phyloP scores from a whole-genome alignment of 2,113 vertebrate genomes.

The Phylloscopus trochiloides region DNA sequence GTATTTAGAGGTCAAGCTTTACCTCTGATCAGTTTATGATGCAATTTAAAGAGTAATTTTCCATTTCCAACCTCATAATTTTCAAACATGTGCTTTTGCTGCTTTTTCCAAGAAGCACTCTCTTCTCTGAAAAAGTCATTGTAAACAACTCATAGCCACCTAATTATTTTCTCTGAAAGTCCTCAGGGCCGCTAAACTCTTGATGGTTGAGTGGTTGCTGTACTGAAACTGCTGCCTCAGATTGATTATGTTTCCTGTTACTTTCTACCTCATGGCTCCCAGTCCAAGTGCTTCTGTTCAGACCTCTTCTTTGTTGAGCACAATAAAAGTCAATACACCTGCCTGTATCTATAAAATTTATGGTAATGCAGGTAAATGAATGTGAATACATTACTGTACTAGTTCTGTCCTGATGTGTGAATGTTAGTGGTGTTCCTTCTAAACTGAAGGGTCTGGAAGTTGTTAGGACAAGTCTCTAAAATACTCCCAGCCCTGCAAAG shows the following conservation, averaged over 20 bases:
- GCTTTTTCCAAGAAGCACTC: neutral
- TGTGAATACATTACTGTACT: neutral
- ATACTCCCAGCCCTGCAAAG: neutral
- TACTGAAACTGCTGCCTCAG: neutral
- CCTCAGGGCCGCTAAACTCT: neutral
- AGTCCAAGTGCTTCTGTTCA: neutral
- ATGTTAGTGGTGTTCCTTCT: neutral
- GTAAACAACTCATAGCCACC: neutral
- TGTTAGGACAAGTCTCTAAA: neutral
- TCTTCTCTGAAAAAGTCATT: neutral
- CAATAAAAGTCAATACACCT: neutral
- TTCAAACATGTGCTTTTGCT: neutral
- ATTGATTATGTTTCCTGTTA: neutral
- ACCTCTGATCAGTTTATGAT: neutral
- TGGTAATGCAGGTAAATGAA: neutral
- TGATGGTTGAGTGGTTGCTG: neutral
- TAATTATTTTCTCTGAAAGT: neutral
- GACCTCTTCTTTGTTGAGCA: neutral
- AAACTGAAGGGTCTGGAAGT: neutral
- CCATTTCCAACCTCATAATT: neutral
- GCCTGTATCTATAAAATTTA: neutral
- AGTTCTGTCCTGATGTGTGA: neutral
- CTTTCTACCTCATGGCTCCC: neutral
- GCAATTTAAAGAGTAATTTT: neutral
- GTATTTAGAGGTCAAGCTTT: neutral